Percentiles rank a stretch among this genome's conserved stretches.
These are phyloP conservation scores for Leptopilina boulardi DNA, from an alignment of 1,140 invertebrate species.

Conservation along the genomic window DNA sequence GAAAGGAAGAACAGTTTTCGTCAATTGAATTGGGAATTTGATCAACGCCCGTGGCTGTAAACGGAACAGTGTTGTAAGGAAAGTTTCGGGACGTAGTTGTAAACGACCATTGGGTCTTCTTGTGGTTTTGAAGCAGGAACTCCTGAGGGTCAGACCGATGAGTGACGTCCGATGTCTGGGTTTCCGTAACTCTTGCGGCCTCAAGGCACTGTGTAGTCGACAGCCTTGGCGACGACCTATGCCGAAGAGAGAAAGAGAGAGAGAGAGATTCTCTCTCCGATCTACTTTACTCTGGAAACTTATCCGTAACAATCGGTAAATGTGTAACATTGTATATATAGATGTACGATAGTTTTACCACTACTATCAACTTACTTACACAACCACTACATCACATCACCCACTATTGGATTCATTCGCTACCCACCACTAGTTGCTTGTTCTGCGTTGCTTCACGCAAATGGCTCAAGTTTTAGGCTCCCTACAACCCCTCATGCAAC, in stretches of 20 bases:
- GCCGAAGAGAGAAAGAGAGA: too few relatives aligned
- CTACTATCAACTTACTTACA: constrained; percentile 4
- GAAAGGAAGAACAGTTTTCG: constrained; percentile 28
- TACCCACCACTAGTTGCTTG: constrained; percentile 50
- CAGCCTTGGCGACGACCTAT: constrained; percentile 3
- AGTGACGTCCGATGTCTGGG: constrained; percentile 40
- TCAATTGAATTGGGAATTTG: constrained; percentile 8
- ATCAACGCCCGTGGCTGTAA: constrained; percentile 8
- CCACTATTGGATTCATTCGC: constrained; percentile 35
- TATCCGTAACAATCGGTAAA: constrained; percentile 16
- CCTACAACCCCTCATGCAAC: too few relatives aligned
- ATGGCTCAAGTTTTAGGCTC: constrained; percentile 42
- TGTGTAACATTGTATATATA: not conserved
- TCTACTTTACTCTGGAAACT: constrained; percentile 6
- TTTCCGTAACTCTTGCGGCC: constrained; percentile 8
- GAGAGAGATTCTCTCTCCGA: constrained; percentile 17
- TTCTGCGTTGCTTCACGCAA: constrained; percentile 42
- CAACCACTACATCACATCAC: not conserved
- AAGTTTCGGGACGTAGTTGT: not conserved
- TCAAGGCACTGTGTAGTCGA: not conserved
- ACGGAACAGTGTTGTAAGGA: not conserved
- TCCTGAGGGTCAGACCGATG: constrained; percentile 31
- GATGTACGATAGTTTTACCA: constrained; percentile 5
- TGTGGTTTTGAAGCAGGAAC: constrained; percentile 11
- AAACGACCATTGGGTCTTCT: not conserved